phyloP scores from a whole-genome alignment of 1,140 invertebrate species.

The Ylistrum balloti region DNA sequence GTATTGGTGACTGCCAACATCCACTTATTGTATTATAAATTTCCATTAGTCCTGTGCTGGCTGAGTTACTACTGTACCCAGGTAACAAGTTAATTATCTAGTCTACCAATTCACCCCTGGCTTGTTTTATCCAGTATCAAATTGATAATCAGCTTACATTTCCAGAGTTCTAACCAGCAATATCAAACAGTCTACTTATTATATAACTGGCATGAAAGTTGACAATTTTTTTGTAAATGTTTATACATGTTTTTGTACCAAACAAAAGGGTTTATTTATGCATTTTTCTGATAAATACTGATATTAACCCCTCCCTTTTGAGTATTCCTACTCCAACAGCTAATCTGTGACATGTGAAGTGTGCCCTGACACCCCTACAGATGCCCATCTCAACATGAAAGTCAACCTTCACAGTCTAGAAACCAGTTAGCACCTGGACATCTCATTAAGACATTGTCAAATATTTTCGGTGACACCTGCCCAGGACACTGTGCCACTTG shows the following conservation, averaged over 20 bases:
- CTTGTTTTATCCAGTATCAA: background rate
- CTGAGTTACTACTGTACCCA: background rate
- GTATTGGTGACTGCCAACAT: background rate
- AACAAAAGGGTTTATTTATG: background rate
- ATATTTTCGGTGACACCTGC: constrained; percentile 3
- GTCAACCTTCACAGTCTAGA: background rate
- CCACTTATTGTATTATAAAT: constrained; percentile 36
- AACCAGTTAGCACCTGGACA: background rate
- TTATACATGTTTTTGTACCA: background rate
- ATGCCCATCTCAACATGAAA: background rate
- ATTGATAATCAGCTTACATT: background rate
- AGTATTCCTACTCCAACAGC: background rate
- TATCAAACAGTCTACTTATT: background rate
- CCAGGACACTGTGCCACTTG: background rate
- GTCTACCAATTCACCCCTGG: background rate
- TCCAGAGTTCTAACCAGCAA: background rate
- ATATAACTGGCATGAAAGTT: background rate
- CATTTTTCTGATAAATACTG: no score
- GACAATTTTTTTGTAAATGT: constrained; percentile 8
- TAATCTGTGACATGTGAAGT: constrained; percentile 18
- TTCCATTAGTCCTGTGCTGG: background rate
- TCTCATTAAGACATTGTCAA: constrained; percentile 22
- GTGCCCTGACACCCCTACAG: background rate
- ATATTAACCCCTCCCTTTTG: background rate
- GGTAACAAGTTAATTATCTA: background rate